These are phyloP conservation scores for Bombus huntii DNA, from an alignment of 1,140 invertebrate genomes.

Conservation along the genomic window DNA sequence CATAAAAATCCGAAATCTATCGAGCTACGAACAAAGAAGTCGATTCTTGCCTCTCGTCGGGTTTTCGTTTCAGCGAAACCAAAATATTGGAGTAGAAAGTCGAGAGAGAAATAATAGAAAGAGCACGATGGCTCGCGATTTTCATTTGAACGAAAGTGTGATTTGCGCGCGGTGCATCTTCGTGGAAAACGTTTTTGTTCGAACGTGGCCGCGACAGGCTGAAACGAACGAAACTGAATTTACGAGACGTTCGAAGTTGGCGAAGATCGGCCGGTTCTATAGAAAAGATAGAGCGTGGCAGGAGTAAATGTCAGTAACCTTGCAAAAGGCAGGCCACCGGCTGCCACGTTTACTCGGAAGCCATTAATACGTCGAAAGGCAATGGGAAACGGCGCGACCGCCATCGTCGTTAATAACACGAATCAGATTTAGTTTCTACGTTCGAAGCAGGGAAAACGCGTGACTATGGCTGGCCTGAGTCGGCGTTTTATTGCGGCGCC, in stretches of 20 bases:
- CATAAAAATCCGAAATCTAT: neutral
- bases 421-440: conserved; percentile 29
- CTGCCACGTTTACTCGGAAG: conserved; percentile 22
- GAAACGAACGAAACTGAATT: neutral
- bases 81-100: too few species aligned
- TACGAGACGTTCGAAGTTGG: neutral
- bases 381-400: conserved; percentile 4
- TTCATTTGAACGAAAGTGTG: neutral
- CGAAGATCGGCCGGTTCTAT: neutral
- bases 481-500: conserved; percentile 23
- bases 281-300: conserved; percentile 22
- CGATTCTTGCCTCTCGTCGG: too few species aligned
- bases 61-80: too few species aligned
- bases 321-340: conserved; percentile 36
- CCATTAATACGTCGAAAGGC: conserved; percentile 19
- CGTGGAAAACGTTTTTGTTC: neutral
- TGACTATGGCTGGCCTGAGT: neutral
- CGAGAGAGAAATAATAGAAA: neutral
- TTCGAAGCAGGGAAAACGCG: neutral
- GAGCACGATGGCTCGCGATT: too few species aligned
- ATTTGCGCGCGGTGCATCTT: neutral
- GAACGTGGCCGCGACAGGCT: neutral
- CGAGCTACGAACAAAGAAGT: too few species aligned
- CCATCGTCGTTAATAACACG: conserved; percentile 33
- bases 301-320: conserved; percentile 63